These are phyloP conservation scores for Rhinoraja longicauda DNA, from an alignment of 2,797 vertebrate genomes.

Conservation along the genomic window DNA sequence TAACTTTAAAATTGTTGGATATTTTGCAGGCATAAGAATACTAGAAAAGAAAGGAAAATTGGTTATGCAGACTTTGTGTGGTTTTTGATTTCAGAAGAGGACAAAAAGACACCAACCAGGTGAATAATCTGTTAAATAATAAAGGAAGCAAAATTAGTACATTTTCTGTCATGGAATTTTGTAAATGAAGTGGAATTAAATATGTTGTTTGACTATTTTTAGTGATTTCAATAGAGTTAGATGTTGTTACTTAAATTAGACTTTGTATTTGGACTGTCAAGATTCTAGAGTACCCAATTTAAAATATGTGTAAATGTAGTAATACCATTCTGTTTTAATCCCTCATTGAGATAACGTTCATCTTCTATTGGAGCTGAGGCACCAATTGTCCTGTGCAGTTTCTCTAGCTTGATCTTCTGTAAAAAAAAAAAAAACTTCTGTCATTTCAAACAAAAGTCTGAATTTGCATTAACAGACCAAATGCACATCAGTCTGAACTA, in stretches of 20 bases:
- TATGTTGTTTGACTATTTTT: not conserved
- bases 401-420: too few relatives aligned
- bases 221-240: not conserved
- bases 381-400: too few relatives aligned
- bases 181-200: not conserved
- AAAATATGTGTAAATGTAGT: not conserved
- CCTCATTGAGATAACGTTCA: not conserved
- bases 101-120: slow-evolving; percentile 90
- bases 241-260: not conserved
- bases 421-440: too few relatives aligned
- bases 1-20: not conserved
- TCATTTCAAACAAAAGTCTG: too few relatives aligned
- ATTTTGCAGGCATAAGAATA: slow-evolving; percentile 63
- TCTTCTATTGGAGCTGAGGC: too few relatives aligned
- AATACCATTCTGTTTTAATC: not conserved
- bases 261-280: not conserved
- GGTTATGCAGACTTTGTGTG: slow-evolving; percentile 92
- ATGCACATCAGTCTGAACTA: too few relatives aligned
- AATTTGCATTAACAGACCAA: too few relatives aligned
- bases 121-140: slow-evolving; percentile 46
- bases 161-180: not conserved
- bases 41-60: slow-evolving; percentile 71
- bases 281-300: not conserved
- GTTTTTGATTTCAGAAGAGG: slow-evolving; percentile 95
- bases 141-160: not conserved